A percentile compares a stretch with the other conserved stretches of the same genome.
Conservation (phyloP, 2,797 vertebrate genomes). For the Parambassis ranga region DNA sequence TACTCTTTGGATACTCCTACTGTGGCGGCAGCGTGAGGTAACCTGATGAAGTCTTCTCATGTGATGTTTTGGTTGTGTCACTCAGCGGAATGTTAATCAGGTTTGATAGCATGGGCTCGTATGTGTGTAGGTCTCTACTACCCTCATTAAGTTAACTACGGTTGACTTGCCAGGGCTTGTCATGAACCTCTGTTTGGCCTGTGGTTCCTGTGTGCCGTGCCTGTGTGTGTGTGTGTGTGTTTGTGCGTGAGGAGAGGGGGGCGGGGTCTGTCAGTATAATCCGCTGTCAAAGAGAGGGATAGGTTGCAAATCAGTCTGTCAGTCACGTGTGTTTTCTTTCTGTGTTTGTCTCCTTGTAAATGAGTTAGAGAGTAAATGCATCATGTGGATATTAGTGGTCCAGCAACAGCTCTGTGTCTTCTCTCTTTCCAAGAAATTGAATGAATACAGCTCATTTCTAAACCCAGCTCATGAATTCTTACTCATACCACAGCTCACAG, state of each 20-base stretch:
- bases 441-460: conserved; percentile 11
- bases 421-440: conserved; percentile 14
- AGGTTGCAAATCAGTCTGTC: conserved; percentile 43
- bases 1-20: background rate
- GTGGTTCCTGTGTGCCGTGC: conserved; percentile 27
- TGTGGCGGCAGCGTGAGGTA: conserved; percentile 20
- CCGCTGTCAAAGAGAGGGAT: conserved; percentile 44
- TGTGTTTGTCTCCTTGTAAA: conserved; percentile 15
- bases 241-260: background rate
- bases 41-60: conserved; percentile 41
- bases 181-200: conserved; percentile 52
- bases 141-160: conserved; percentile 64
- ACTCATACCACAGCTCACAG: too few species aligned
- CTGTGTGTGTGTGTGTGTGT: background rate
- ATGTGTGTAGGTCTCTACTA: conserved; percentile 37
- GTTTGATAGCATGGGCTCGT: conserved; percentile 32
- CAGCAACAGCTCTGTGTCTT: too few species aligned
- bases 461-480: too few species aligned
- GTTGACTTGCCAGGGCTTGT: conserved; percentile 67
- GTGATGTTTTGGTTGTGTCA: conserved; percentile 64
- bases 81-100: conserved; percentile 54
- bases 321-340: conserved; percentile 18
- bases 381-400: too few species aligned
- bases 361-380: background rate
- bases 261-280: conserved; percentile 44